phyloP scores from a whole-genome alignment of 2,888 invertebrate species.

The Synanthedon myopaeformis region DNA sequence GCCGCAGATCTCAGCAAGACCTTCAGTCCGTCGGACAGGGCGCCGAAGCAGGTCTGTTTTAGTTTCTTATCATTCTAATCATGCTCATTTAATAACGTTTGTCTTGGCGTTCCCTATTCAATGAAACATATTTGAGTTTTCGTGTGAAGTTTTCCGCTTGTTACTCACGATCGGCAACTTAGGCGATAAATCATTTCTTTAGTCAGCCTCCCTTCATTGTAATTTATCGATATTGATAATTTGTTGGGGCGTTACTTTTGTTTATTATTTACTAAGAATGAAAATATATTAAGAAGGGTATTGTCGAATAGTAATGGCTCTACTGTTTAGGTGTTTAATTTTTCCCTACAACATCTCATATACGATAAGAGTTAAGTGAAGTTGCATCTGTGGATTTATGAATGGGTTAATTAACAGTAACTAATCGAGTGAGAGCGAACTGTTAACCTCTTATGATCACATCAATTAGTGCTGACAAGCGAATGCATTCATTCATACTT shows the following conservation, averaged over 20 bases:
- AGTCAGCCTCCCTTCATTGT: neutral
- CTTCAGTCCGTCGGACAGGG: conserved; percentile 56
- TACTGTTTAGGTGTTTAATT: no score
- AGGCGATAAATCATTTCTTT: neutral
- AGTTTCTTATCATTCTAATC: neutral
- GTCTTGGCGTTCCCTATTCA: neutral
- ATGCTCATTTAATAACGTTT: neutral
- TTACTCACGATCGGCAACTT: neutral
- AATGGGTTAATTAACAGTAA: no score
- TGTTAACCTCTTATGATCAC: no score
- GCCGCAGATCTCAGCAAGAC: conserved; percentile 62
- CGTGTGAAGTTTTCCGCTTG: neutral
- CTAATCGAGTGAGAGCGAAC: no score
- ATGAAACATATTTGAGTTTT: neutral
- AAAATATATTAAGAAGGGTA: no score
- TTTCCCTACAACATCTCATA: no score
- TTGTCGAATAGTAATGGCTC: no score
- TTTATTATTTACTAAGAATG: no score
- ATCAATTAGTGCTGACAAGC: no score
- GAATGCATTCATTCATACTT: no score
- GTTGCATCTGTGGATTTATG: no score
- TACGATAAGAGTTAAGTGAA: no score
- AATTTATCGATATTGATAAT: neutral
- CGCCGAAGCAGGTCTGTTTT: conserved; percentile 49
- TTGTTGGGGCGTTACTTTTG: neutral